phyloP scores from a whole-genome alignment of 2,113 vertebrate genomes.

The Carollia perspicillata region DNA sequence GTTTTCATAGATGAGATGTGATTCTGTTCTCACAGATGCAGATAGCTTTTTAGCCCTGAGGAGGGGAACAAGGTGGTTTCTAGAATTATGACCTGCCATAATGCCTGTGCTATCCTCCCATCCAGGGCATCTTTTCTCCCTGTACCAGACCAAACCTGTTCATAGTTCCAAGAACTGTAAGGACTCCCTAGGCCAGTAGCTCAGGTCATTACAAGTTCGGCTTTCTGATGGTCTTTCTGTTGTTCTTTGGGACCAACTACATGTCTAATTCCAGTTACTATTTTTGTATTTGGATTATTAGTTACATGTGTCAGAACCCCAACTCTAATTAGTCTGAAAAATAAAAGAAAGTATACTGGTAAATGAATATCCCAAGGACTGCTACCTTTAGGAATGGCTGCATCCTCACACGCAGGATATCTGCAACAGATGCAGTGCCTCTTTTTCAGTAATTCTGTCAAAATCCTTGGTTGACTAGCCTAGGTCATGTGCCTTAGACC shows the following conservation, averaged over 20 bases:
- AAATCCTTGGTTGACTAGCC: not conserved
- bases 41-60: not conserved
- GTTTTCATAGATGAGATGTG: constrained; percentile 14
- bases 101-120: constrained; percentile 13
- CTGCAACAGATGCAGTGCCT: not conserved
- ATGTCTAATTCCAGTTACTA: constrained; percentile 3
- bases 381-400: not conserved
- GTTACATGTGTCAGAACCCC: not conserved
- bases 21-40: not conserved
- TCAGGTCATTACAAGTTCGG: not conserved
- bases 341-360: constrained; percentile 8
- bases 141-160: not conserved
- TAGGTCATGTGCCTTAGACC: not conserved
- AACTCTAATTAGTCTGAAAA: constrained; percentile 39
- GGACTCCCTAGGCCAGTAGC: not conserved
- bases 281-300: constrained; percentile 40
- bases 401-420: not conserved
- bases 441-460: not conserved
- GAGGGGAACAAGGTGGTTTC: not conserved
- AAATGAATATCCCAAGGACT: not conserved
- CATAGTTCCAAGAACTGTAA: not conserved
- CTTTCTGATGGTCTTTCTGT: constrained; percentile 29
- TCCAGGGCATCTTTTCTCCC: not conserved
- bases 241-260: constrained; percentile 14
- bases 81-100: not conserved